phyloP scores from a whole-genome alignment of 2,797 vertebrate genomes.

The Dipus sagitta region DNA sequence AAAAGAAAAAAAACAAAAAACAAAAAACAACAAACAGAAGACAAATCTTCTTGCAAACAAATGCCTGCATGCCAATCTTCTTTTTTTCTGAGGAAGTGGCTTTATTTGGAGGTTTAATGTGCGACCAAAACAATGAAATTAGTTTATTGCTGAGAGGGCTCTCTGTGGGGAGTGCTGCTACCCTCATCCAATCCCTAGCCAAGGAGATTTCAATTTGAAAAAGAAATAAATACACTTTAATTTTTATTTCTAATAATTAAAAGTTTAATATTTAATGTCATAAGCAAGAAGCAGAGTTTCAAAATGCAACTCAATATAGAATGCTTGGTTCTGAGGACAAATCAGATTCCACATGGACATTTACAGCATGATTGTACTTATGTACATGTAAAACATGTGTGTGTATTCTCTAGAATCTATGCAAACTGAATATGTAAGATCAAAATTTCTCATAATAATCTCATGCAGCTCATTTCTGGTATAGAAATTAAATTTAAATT shows the following conservation, averaged over 20 bases:
- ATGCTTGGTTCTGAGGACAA: conserved; percentile 17
- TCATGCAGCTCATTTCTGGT: not conserved
- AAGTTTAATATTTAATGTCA: conserved; percentile 1
- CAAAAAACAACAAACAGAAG: no score
- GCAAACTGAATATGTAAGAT: not conserved
- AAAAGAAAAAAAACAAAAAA: no score
- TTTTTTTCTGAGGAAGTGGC: not conserved
- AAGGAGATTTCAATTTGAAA: not conserved
- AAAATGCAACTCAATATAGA: conserved; percentile 6
- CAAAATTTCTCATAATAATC: not conserved
- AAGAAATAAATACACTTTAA: conserved; percentile 50
- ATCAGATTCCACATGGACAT: conserved; percentile 5
- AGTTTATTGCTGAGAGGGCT: not conserved
- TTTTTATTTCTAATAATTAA: conserved; percentile 41
- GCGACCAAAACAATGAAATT: conserved; percentile 48
- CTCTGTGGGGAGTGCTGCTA: not conserved
- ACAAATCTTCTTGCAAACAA: not conserved
- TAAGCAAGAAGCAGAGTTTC: not conserved
- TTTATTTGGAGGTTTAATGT: conserved; percentile 53
- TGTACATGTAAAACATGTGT: not conserved
- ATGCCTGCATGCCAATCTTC: accelerated
- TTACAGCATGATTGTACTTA: not conserved
- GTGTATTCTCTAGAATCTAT: not conserved
- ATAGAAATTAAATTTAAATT: not conserved
- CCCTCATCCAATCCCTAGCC: not conserved